These are phyloP conservation scores for Drosophila longiperda DNA, from an alignment of 2,888 invertebrate species.

Conservation along the genomic window DNA sequence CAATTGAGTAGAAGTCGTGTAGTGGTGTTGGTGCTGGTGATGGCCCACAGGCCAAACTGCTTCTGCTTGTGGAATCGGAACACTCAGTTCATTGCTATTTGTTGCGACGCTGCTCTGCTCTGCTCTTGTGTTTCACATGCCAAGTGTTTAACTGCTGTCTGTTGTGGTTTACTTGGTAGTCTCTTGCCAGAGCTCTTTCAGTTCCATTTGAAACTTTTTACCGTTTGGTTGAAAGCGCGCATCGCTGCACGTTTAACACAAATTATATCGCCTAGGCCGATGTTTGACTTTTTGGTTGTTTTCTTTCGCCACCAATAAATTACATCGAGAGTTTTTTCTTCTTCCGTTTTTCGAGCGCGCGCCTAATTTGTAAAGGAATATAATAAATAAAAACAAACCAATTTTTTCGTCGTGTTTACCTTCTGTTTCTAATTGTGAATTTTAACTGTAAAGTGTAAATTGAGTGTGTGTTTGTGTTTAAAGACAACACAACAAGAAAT, in stretches of 20 bases:
- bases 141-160: conserved; percentile 20
- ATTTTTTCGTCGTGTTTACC: conserved; percentile 27
- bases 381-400: conserved; percentile 20
- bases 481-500: conserved; percentile 22
- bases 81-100: conserved; percentile 17
- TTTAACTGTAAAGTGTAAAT: conserved; percentile 39
- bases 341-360: conserved; percentile 37
- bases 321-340: conserved; percentile 21
- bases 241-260: conserved; percentile 32
- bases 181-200: conserved; percentile 37
- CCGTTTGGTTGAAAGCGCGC: conserved; percentile 72
- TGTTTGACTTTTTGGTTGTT: conserved; percentile 61
- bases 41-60: conserved; percentile 46
- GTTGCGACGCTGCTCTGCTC: conserved; percentile 4
- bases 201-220: conserved; percentile 72
- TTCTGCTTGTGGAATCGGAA: conserved; percentile 48
- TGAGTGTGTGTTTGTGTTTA: neutral
- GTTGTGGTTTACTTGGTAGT: conserved; percentile 37
- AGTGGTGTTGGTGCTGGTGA: neutral
- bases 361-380: conserved; percentile 48
- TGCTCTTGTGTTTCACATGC: conserved; percentile 25
- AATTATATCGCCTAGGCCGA: conserved; percentile 38
- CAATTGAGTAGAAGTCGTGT: neutral
- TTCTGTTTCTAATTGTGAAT: conserved; percentile 37
- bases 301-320: conserved; percentile 39